Base-by-base conservation (phyloP, 2,113 vertebrate genomes). In the Callopanchax toddi region DNA sequence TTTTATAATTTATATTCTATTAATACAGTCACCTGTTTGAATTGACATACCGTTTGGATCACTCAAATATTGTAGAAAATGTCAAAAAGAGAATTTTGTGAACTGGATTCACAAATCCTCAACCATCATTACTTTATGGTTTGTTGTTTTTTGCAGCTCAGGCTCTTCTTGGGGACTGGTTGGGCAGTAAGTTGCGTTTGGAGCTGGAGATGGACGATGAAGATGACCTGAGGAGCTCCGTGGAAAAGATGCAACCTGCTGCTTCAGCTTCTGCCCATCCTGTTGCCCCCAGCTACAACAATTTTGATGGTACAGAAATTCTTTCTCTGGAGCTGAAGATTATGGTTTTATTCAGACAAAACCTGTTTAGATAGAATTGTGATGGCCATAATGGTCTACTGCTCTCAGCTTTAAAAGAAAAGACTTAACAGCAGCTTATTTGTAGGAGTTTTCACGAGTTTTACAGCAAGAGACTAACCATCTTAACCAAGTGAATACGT, bases 151-250 rank as follows among this genome's bases (percentile, higher is more conserved):
- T 58, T 63, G 58, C 81, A 98, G 97, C 96, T 69, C 94, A 93
- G 79, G 90, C 93, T 40, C 88, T 98, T 66, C 88, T 98, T 21
- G 91, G 74, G 52, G 92, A 91, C 36, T 98, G 96, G 96, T 88
- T 97, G 86, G 89, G 90, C 68, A 92, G 79, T 79, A 95, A 95
- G 53, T 79, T 96, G 78, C 90, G 89, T 0, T 51, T 89, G 63
- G 93, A 96, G 76, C 85, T 94, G 63, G 86, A 80, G 63, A 87
- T 82, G 3, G 88, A 92, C 21, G 91, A 89, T 45, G 91, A 87
- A n/a, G 93, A 94, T 67, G 86, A 82, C 10, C 49, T 59, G 11
- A 17, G 83, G 70, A 63, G 56, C 60, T 75, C 29, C 4, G 21
- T 34, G 52, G 83, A 82, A 60, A 81, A 11, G n/a, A 77, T 46